Evolutionary conservation across 2,888 invertebrate species (phyloP), one percentile per base, ranked within the genome.

Genomic region (Tetragonula carbonaria): DNA sequence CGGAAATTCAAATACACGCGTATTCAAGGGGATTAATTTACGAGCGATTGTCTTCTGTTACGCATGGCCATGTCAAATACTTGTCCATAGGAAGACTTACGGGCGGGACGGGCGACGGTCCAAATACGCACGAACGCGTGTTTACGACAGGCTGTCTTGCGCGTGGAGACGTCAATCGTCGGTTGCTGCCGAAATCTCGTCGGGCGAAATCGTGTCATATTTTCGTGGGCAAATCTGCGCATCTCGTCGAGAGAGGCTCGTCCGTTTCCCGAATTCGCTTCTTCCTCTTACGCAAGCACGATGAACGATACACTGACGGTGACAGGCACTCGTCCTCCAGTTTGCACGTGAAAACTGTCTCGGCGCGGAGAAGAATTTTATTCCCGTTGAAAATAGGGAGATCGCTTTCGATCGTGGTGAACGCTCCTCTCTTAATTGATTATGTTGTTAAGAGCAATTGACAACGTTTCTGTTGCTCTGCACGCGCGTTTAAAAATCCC

Each of bases 141-240:
- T 86, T 88, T 80, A 77, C 76, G 82, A 80, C 78, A 79, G 76
- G 51, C 78, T 53, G 87, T 85, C 70, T 74, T 76, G 71, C 63
- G 74, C 62, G 68, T 78, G 59, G 38, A 53, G 23, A 59, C 28
- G 77, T 73, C 23, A 55, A 14, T 11, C 68, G 70, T 74, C 55
- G 38, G 51, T 59, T 55, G 33, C 63, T 85, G 88, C 87, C 85
- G 87, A 89, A 85, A 78, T 66, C 76, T 82, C 73, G 81, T 73
- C 85, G 72, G 45, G 71, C 38, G 8, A 38, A 38, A 45, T 88
- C 81, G 76, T 83, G 87, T 89, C 88, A 84, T 55, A 79, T 73
- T 72, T 72, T 79, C 55, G 84, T 62, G 80, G 74, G 50, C 38
- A 45, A 14, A 66, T 76, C 55, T 68, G 62, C 77, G 65, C 71